Evolutionary conservation across 2,888 invertebrate species (phyloP).

Genomic region (Diachrysia chrysitis): DNA sequence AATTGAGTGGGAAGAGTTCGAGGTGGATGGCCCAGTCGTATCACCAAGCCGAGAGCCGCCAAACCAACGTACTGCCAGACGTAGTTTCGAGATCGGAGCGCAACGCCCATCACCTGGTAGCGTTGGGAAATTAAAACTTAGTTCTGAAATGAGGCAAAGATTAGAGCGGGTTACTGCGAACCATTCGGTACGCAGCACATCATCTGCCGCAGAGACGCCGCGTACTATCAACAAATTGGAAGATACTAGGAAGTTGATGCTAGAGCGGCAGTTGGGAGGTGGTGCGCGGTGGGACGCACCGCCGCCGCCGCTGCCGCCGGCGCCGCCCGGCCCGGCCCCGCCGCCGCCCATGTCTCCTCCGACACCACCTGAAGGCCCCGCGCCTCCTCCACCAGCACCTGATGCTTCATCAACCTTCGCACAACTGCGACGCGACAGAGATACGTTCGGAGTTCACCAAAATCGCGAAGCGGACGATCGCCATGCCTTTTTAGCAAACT

Average conservation of each 20-base stretch:
- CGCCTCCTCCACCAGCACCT: conserved; percentile 89
- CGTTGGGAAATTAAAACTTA: conserved; percentile 96
- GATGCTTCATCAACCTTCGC: conserved; percentile 90
- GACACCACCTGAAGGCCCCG: conserved; percentile 90
- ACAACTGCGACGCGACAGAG: conserved; percentile 91
- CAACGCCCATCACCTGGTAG: conserved; percentile 95
- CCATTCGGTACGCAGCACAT: conserved; percentile 94
- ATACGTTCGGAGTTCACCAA: conserved; percentile 93
- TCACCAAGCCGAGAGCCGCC: conserved; percentile 82
- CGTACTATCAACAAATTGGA: conserved; percentile 94
- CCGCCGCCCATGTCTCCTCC: conserved; percentile 91
- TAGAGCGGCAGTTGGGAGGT: conserved; percentile 95
- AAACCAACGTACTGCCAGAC: conserved; percentile 81
- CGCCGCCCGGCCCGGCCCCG: conserved; percentile 89
- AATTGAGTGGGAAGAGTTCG: conserved; percentile 96
- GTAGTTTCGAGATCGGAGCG: conserved; percentile 95
- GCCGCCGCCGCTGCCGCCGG: conserved; percentile 91
- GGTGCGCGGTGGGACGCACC: conserved; percentile 90
- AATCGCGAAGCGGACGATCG: conserved; percentile 90
- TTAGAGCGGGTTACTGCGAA: conserved; percentile 96
- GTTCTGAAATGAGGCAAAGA: conserved; percentile 97
- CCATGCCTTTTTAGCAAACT: conserved; percentile 86
- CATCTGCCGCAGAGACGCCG: conserved; percentile 92
- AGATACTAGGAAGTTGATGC: conserved; percentile 94
- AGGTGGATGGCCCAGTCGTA: conserved; percentile 89